phyloP scores from a whole-genome alignment of 2,888 invertebrate genomes.

The Herminia tarsipennalis region DNA sequence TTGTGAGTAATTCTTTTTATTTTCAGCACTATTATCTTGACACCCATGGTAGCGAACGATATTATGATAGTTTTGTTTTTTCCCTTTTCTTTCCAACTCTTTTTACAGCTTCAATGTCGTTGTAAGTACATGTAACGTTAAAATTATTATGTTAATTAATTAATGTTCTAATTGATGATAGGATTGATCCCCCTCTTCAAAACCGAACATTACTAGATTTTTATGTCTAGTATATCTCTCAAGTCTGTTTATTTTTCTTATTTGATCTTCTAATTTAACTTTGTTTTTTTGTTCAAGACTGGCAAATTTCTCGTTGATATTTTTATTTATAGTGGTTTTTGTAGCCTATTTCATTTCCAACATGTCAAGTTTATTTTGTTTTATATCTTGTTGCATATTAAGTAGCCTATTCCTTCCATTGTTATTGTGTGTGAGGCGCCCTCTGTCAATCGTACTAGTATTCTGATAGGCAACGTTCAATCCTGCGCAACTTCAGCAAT shows the following conservation, averaged over 20 bases:
- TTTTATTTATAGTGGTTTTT: too few relatives aligned
- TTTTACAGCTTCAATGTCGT: slow-evolving; percentile 21
- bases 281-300: neutral
- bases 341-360: too few relatives aligned
- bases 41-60: neutral
- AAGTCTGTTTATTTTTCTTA: slow-evolving; percentile 1
- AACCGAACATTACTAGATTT: slow-evolving; percentile 1
- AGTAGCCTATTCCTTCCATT: too few relatives aligned
- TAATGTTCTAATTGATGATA: slow-evolving; percentile 44
- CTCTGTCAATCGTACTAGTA: too few relatives aligned
- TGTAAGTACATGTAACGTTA: slow-evolving; percentile 18
- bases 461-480: too few relatives aligned
- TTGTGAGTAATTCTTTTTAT: neutral
- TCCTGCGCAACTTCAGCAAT: too few relatives aligned
- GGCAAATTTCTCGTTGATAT: neutral
- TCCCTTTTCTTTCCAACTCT: slow-evolving; percentile 32
- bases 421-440: too few relatives aligned
- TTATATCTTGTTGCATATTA: too few relatives aligned
- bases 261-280: slow-evolving; percentile 6
- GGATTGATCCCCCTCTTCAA: slow-evolving; percentile 26
- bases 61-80: slow-evolving; percentile 20
- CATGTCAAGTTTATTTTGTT: too few relatives aligned
- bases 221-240: slow-evolving; percentile 16
- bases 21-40: neutral
- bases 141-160: slow-evolving; percentile 31